These are phyloP conservation scores for Rhabdomys dilectus DNA, from an alignment of 2,113 vertebrate genomes.

Conservation along the genomic window DNA sequence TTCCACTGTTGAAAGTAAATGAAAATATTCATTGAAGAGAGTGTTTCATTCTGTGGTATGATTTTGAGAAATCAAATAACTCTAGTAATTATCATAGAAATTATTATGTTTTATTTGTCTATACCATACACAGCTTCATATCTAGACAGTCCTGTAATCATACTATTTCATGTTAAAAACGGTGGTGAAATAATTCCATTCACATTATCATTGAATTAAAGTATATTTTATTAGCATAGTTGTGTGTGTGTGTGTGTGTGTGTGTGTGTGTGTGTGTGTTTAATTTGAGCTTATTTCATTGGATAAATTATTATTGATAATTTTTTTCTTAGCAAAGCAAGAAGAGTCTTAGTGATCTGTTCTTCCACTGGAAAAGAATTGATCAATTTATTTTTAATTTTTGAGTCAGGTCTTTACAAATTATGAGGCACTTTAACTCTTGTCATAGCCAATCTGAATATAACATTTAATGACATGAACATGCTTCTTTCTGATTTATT, in stretches of 20 bases:
- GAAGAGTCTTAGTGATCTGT: not conserved
- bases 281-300: not conserved
- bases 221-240: not conserved
- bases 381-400: not conserved
- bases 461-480: not conserved
- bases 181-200: not conserved
- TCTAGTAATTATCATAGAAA: not conserved
- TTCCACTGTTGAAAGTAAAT: slow-evolving; percentile 47
- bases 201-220: not conserved
- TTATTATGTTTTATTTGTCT: not conserved
- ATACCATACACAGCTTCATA: not conserved
- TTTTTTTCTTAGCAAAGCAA: not conserved
- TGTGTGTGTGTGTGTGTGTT: too few species aligned
- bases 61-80: slow-evolving; percentile 56
- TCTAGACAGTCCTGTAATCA: not conserved
- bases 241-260: too few species aligned
- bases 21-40: slow-evolving; percentile 20
- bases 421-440: not conserved
- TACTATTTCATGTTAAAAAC: slow-evolving; percentile 19
- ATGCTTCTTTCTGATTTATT: slow-evolving; percentile 12
- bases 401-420: not conserved
- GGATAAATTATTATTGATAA: slow-evolving; percentile 9
- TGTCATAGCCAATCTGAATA: not conserved
- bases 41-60: not conserved
- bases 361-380: not conserved